phyloP scores from a whole-genome alignment of 2,113 vertebrate genomes.

The Stomatorhinus ivindoensis region DNA sequence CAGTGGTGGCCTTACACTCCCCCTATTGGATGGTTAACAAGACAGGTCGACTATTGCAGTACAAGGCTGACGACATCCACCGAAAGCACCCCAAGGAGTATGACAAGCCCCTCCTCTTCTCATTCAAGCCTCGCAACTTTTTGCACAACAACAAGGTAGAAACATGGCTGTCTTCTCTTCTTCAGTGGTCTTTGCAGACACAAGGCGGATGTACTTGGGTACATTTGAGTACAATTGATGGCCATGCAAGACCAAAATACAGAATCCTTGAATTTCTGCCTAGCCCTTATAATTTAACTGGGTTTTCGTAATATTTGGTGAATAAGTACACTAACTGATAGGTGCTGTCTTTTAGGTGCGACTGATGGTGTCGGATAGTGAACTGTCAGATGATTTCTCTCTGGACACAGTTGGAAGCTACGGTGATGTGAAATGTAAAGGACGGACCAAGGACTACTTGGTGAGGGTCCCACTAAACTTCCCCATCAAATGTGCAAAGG shows the following conservation, averaged over 20 bases:
- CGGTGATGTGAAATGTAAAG: constrained; percentile 89
- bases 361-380: constrained; percentile 92
- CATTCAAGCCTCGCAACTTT: constrained; percentile 89
- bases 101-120: constrained; percentile 87
- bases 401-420: constrained; percentile 93
- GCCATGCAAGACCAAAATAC: background rate
- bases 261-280: too few species aligned
- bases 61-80: constrained; percentile 94
- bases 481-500: background rate
- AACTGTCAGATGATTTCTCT: constrained; percentile 87
- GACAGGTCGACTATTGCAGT: constrained; percentile 84
- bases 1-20: constrained; percentile 75
- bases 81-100: constrained; percentile 88
- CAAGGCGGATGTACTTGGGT: background rate
- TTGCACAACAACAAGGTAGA: constrained; percentile 88
- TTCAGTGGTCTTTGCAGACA: background rate
- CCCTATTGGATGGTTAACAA: constrained; percentile 98
- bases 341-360: constrained; percentile 68
- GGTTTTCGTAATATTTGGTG: background rate
- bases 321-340: background rate
- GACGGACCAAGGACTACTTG: constrained; percentile 77
- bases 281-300: background rate
- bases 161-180: background rate
- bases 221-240: background rate
- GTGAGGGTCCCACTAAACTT: constrained; percentile 53